Conservation (phyloP, 2,113 vertebrate species). For the Sapajus apella region DNA sequence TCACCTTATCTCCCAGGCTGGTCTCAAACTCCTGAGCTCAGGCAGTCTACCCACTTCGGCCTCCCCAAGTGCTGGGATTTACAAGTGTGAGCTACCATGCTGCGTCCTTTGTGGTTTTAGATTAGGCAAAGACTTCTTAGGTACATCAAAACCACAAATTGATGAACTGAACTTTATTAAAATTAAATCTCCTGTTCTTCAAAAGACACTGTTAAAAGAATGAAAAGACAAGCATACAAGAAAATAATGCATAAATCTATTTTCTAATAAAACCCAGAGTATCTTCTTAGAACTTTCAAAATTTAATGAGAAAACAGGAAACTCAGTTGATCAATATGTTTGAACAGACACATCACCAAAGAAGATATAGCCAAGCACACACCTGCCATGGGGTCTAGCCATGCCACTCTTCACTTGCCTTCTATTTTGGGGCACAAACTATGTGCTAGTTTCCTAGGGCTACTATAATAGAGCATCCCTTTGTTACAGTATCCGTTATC, state of each 20-base stretch:
- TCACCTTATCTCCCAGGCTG: too few species aligned
- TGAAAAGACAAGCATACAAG: not conserved
- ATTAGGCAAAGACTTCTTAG: not conserved
- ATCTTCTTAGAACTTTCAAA: not conserved
- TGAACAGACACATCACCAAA: not conserved
- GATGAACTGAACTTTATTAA: not conserved
- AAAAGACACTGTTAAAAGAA: not conserved
- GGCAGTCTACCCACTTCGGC: too few species aligned
- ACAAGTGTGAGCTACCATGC: too few species aligned
- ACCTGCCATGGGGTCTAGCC: not conserved
- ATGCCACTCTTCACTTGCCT: not conserved
- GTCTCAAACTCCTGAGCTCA: too few species aligned
- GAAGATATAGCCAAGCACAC: not conserved
- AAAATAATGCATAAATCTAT: not conserved
- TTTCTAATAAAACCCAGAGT: not conserved
- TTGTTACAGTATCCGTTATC: not conserved
- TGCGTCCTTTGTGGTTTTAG: not conserved
- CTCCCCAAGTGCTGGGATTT: too few species aligned
- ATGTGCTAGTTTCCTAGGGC: not conserved
- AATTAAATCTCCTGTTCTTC: not conserved
- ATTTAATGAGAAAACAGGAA: not conserved
- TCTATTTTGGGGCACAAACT: not conserved
- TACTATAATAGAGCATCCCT: not conserved
- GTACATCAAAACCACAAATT: not conserved
- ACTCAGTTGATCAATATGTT: not conserved